phyloP scores from a whole-genome alignment of 2,113 vertebrate species.

The Laticauda laticaudata region DNA sequence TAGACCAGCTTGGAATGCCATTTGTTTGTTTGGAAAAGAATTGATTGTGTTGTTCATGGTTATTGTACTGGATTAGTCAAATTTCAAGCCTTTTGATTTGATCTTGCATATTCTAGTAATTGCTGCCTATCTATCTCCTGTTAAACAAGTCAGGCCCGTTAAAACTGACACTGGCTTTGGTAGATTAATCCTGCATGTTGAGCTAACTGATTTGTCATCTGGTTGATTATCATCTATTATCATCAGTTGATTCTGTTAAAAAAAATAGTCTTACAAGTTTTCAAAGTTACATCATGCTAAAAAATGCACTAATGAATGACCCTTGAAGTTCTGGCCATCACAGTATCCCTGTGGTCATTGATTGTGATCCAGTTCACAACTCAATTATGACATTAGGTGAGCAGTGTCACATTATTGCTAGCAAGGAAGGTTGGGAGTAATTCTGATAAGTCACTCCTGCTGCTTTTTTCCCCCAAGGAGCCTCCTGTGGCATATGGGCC shows the following conservation, averaged over 20 bases:
- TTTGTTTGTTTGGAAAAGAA: neutral
- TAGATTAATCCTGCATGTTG: neutral
- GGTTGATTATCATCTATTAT: neutral
- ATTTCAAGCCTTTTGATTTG: neutral
- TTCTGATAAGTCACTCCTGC: neutral
- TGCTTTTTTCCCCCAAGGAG: neutral
- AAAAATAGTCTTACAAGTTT: neutral
- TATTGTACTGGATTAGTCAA: neutral
- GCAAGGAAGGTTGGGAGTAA: neutral
- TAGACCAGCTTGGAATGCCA: neutral
- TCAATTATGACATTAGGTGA: neutral
- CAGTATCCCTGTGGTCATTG: neutral
- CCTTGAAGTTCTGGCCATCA: neutral
- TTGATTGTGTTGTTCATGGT: neutral
- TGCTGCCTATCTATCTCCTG: neutral
- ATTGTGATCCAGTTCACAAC: neutral
- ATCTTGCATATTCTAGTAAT: neutral
- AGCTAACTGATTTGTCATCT: neutral
- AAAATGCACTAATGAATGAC: neutral
- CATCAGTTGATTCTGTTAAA: neutral
- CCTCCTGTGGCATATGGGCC: too few species aligned
- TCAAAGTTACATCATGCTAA: neutral
- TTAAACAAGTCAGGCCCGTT: neutral
- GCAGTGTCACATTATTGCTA: neutral
- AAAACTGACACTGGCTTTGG: neutral